Evolutionary conservation across 2,888 invertebrate species (phyloP).

Genomic region (Chironomus tentans): DNA sequence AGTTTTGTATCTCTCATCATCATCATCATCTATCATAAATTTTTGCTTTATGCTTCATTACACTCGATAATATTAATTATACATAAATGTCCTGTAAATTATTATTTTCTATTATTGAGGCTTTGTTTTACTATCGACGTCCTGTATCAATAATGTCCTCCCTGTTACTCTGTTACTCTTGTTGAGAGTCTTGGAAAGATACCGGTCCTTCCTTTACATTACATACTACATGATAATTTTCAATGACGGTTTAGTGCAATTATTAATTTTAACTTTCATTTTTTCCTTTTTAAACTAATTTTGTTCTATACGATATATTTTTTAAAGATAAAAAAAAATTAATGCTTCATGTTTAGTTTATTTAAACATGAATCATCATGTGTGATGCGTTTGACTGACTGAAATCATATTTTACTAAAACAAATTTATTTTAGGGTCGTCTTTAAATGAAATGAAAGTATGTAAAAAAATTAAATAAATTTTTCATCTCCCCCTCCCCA

Average conservation of each 20-base stretch:
- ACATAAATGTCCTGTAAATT: neutral
- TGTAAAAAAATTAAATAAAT: neutral
- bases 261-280: neutral
- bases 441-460: neutral
- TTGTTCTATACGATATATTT: neutral
- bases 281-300: neutral
- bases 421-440: slow-evolving; percentile 20
- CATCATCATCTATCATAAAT: neutral
- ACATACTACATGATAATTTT: neutral
- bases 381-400: slow-evolving; percentile 27
- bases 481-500: neutral
- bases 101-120: neutral
- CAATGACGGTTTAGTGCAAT: neutral
- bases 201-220: neutral
- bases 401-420: slow-evolving; percentile 20
- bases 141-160: too few species aligned
- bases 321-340: neutral
- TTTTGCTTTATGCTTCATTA: neutral
- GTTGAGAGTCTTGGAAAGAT: neutral
- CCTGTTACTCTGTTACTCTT: neutral
- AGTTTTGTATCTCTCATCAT: neutral
- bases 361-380: neutral
- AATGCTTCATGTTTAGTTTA: neutral
- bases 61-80: neutral
- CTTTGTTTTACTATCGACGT: neutral